A percentile compares a stretch with the other conserved stretches of the same genome.
Evolutionary conservation across 2,113 vertebrate species (phyloP).

Genomic region (Hydrolagus affinis): DNA sequence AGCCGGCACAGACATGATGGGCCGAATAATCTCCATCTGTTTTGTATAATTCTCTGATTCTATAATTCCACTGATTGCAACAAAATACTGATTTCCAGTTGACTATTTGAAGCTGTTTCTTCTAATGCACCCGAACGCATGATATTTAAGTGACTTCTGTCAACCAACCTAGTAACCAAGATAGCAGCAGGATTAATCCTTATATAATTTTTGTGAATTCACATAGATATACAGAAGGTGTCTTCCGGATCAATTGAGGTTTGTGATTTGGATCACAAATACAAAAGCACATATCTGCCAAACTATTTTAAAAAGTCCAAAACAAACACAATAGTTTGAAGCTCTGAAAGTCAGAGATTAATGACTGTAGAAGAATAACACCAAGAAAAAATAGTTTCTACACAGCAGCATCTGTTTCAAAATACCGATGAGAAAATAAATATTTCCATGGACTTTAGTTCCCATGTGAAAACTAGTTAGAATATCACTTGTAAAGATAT

Average conservation of each 20-base stretch:
- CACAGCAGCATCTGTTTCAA: background rate
- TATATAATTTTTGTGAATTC: too few species aligned
- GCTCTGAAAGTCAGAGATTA: background rate
- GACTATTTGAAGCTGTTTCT: too few species aligned
- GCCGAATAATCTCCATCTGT: too few species aligned
- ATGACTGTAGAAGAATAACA: background rate
- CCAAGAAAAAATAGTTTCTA: background rate
- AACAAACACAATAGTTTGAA: background rate
- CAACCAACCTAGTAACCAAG: too few species aligned
- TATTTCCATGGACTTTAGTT: background rate
- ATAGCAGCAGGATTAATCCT: too few species aligned
- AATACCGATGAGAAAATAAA: background rate
- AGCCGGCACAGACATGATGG: too few species aligned
- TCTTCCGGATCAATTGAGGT: background rate
- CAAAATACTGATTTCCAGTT: too few species aligned
- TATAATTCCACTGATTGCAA: too few species aligned
- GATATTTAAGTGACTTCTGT: too few species aligned
- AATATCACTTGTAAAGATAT: background rate
- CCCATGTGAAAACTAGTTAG: background rate
- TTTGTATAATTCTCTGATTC: too few species aligned
- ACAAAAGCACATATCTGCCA: background rate
- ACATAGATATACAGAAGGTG: too few species aligned
- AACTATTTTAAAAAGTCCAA: conserved; percentile 5
- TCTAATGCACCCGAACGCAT: too few species aligned
- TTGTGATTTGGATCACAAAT: background rate